Evolutionary conservation across 1,140 invertebrate species (phyloP), one percentile per base, ranked within the genome.

Genomic region (Heliothis virescens): DNA sequence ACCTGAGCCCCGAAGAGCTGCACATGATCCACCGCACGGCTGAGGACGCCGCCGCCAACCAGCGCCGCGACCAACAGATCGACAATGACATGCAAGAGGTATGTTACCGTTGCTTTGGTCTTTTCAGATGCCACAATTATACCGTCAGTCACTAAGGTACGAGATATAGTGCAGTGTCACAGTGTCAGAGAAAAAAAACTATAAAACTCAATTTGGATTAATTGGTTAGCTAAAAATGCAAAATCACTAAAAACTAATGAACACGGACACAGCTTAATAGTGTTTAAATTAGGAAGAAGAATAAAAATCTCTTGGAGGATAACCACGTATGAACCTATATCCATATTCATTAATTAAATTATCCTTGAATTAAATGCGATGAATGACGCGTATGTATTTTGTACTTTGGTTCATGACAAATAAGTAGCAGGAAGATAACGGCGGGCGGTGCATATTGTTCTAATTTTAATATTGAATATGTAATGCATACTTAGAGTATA

Each of bases 1-100:
- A 95, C 47, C 94, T 96, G 85, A 96, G 96, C 7, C 95, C 96
- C 76, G 96, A 96, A 69, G 95, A 96, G 85, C 87, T 96, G 75
- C 94, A 95, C 67, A 95, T 95, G 79, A 95, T 96, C 86, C 95
- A 95, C 86, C 95, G 95, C 85, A 94, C 95, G 78, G 95, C 94
- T 50, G 92, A 95, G 82, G 87, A 92, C 52, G 90, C 89, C 82
- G 94, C 83, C 85, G 95, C 89, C 85, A 91, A 85, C 83, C 95
- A 90, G 88, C 95, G 83, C 79, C 95, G 90, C 81, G 94, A 94
- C n/a, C 90, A 91, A 52, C 91, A 94, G 79, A 91, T 94, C 26
- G 93, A 94, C 83, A 94, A 92, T 62, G 93, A 94, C 50, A 94
- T 94, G 93, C 92, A 93, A 62, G 93, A 94, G 91, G 93, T 94